Evolutionary conservation across 2,113 vertebrate species (phyloP).

Genomic region (Aegithalos caudatus): DNA sequence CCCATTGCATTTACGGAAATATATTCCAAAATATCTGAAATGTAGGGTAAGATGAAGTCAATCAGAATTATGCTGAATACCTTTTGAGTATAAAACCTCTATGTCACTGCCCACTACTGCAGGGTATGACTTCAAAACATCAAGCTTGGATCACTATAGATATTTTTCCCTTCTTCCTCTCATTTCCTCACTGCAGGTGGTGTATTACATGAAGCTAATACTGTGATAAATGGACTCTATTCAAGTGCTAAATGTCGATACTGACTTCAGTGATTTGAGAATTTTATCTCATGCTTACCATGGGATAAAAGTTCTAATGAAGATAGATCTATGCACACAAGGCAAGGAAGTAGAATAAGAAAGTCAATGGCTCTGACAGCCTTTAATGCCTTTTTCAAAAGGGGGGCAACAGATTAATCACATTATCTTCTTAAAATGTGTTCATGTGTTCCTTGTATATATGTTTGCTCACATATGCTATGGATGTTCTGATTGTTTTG

Average conservation of each 20-base stretch:
- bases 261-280: not conserved
- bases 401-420: not conserved
- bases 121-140: not conserved
- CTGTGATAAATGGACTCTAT: not conserved
- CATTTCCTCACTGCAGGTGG: not conserved
- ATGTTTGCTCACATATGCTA: not conserved
- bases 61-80: not conserved
- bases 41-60: not conserved
- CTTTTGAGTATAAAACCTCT: not conserved
- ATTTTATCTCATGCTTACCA: not conserved
- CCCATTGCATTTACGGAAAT: not conserved
- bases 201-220: not conserved
- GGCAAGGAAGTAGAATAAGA: not conserved
- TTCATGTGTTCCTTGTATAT: not conserved
- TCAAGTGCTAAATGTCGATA: not conserved
- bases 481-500: not conserved
- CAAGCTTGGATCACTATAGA: not conserved
- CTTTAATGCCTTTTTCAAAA: not conserved
- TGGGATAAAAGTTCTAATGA: not conserved
- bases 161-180: not conserved
- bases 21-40: not conserved
- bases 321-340: not conserved
- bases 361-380: not conserved
- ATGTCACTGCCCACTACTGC: not conserved
- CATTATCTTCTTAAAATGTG: not conserved